Evolutionary conservation across 2,888 invertebrate genomes (phyloP).

Genomic region (Limnephilus auricula): DNA sequence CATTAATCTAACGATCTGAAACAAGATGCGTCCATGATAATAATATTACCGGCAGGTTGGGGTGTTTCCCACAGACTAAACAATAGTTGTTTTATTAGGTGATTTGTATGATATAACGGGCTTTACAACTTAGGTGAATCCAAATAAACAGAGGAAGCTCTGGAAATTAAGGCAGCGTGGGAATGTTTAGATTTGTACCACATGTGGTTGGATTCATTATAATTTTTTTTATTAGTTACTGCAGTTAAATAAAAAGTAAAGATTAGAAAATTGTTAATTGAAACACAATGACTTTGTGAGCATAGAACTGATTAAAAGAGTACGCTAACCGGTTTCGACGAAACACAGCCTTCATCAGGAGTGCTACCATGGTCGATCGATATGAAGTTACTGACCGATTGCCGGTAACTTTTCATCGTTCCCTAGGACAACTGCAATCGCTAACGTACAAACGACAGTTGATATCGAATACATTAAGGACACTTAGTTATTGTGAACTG

Average conservation of each 20-base stretch:
- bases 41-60: not conserved
- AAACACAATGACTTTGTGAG: not conserved
- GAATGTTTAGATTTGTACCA: constrained; percentile 1
- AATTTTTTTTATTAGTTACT: not conserved
- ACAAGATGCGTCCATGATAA: not conserved
- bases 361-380: no score
- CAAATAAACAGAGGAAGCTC: not conserved
- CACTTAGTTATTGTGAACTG: no score
- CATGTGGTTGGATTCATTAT: not conserved
- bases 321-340: no score
- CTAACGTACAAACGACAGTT: no score
- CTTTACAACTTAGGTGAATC: not conserved
- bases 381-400: no score
- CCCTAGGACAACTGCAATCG: no score
- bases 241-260: not conserved
- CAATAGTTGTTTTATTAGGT: not conserved
- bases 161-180: not conserved
- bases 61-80: not conserved
- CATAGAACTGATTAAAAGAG: no score
- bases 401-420: no score
- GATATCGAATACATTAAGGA: no score
- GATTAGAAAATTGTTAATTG: not conserved
- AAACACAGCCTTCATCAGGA: no score
- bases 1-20: not conserved
- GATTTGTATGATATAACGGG: not conserved